Conservation (phyloP, 2,113 vertebrate species). For the Donacobius atricapilla region DNA sequence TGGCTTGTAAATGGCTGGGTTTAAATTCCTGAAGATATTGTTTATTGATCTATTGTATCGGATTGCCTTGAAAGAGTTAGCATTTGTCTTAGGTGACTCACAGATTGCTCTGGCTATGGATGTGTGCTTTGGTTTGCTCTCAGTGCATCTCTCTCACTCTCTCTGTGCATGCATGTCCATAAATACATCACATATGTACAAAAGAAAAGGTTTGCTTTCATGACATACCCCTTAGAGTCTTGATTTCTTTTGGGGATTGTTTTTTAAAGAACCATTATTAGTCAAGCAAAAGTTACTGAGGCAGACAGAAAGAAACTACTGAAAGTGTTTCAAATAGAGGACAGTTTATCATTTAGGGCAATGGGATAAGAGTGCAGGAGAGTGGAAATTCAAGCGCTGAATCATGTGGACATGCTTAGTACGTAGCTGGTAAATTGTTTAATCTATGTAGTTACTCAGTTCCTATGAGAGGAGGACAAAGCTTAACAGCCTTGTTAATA, state of each 20-base stretch:
- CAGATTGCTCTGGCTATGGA: neutral
- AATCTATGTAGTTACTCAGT: neutral
- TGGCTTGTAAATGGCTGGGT: neutral
- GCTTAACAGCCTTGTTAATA: neutral
- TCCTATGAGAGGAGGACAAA: neutral
- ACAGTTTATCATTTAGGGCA: neutral
- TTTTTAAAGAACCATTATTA: neutral
- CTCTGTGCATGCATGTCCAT: neutral
- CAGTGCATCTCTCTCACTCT: neutral
- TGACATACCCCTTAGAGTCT: neutral
- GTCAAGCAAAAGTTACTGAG: neutral
- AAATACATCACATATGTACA: neutral
- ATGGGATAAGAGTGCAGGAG: neutral
- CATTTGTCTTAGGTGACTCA: constrained; percentile 25
- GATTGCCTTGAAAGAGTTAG: constrained; percentile 22
- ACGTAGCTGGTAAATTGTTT: neutral
- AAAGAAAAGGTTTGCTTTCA: neutral
- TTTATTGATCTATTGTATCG: constrained; percentile 39
- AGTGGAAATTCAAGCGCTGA: neutral
- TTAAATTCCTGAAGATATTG: constrained; percentile 12
- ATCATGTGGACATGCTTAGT: neutral
- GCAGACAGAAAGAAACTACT: neutral
- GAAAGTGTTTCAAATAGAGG: neutral
- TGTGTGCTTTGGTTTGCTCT: neutral
- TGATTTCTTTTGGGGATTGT: neutral